phyloP scores from a whole-genome alignment of 2,797 vertebrate species.

The Chrosomus eos region DNA sequence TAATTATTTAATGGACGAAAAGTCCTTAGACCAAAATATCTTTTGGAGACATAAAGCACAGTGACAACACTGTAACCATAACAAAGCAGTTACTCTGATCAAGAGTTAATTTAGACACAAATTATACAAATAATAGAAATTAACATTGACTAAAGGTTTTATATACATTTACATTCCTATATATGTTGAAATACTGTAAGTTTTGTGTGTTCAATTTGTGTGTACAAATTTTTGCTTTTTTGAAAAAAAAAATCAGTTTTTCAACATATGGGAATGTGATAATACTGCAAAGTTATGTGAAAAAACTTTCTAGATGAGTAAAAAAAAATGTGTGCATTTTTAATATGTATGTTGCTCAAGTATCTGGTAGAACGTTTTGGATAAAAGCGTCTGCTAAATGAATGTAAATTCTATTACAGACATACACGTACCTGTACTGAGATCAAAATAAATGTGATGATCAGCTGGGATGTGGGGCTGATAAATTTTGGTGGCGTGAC shows the following conservation, averaged over 20 bases:
- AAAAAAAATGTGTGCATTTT: neutral
- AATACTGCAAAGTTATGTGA: neutral
- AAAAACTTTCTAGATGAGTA: neutral
- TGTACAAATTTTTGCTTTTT: neutral
- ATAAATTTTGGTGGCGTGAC: slow-evolving; percentile 90
- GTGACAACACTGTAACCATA: slow-evolving; percentile 12
- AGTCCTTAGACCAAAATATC: slow-evolving; percentile 15
- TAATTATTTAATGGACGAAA: slow-evolving; percentile 39
- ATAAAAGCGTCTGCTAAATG: neutral
- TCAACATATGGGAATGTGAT: neutral
- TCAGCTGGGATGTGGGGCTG: slow-evolving; percentile 88
- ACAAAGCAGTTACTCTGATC: neutral
- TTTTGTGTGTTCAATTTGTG: neutral
- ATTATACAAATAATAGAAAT: neutral
- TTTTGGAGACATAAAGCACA: slow-evolving; percentile 14
- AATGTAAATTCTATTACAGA: neutral
- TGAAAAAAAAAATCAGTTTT: neutral
- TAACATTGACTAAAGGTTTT: neutral
- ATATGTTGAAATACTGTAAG: too few relatives aligned
- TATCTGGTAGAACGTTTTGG: neutral
- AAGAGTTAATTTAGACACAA: neutral
- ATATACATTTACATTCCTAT: neutral
- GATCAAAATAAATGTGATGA: slow-evolving; percentile 87
- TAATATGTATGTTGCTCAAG: neutral
- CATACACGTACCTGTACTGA: slow-evolving; percentile 75